Evolutionary conservation across 2,797 vertebrate species (phyloP), one percentile per base, ranked within the genome.

Genomic region (Melopsittacus undulatus): DNA sequence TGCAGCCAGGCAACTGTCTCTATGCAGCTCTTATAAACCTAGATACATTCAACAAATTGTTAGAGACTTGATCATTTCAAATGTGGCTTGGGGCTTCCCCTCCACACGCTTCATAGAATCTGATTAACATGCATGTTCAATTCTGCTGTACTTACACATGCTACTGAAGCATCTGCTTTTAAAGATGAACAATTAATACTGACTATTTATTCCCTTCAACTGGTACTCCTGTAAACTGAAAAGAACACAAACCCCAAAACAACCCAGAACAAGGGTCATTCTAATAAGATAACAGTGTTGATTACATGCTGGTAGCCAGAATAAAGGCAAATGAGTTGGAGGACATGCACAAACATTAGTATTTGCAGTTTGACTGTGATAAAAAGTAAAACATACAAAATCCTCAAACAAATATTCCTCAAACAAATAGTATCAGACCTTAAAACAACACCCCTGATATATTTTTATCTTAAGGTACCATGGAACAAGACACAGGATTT

Each of bases 381-480:
- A 91, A 93, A 66, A 96, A 92, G 56, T 40, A 91, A 92, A 94
- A 36, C 40, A 67, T 42, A 83, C 13, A 63, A 83, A 93, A 94
- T 86, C 67, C 36, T 87, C 82, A 66, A 90, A 66, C 15, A 87
- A 90, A 87, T 70, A 88, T 77, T 67, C 74, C 56, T 83, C 52
- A 64, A 13, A 17, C 85, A 93, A 91, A 88, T 3, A 83, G 32
- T 34, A 1, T 63, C 69, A 45, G 51, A 75, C 69, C 81, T 83
- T 49, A 64, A 72, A 83, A 73, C 70, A 94, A 75, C 67, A 91
- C 5, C 34, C 68, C 24, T 48, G 20, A 68, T 63, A n/a, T 19
- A 79, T 69, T 90, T 78, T 84, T 88, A 78, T 62, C 69, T 72
- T 76, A 80, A 91, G 56, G 67, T 76, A 72, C 3, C 30, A 49